A percentile compares a stretch with the other conserved stretches of the same genome.
Evolutionary conservation across 2,888 invertebrate genomes (phyloP).

Genomic region (Lepidonotus clava): DNA sequence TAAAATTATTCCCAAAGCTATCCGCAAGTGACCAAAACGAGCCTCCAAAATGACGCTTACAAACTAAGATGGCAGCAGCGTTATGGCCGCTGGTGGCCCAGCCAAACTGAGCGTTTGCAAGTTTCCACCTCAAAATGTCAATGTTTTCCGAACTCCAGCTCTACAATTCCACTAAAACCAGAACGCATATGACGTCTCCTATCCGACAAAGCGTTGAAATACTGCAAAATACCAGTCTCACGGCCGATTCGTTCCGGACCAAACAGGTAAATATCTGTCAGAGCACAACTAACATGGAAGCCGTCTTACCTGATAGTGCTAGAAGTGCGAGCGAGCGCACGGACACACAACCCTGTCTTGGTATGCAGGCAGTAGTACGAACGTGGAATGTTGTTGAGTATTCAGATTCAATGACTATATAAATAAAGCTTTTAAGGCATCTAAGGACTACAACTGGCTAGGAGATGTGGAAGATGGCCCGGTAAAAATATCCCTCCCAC

Average conservation of each 20-base stretch:
- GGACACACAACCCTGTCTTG: constrained; percentile 7
- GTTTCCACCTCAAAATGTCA: neutral
- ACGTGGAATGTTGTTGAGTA: constrained; percentile 53
- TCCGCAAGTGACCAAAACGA: neutral
- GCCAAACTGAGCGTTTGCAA: neutral
- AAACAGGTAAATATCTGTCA: constrained; percentile 43
- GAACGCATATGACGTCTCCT: neutral
- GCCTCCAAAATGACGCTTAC: constrained; percentile 20
- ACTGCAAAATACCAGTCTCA: neutral
- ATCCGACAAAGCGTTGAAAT: neutral
- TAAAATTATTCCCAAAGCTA: neutral
- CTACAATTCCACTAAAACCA: neutral
- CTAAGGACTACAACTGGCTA: constrained; percentile 52
- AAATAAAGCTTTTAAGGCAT: constrained; percentile 53
- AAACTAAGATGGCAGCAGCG: constrained; percentile 32
- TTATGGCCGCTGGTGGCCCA: constrained; percentile 20
- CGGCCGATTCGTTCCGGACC: neutral
- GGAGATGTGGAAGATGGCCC: constrained; percentile 52
- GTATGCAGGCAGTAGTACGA: constrained; percentile 34
- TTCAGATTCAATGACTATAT: constrained; percentile 48
- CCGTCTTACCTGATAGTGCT: constrained; percentile 51
- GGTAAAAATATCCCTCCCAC: constrained; percentile 56
- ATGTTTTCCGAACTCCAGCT: neutral
- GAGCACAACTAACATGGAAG: constrained; percentile 38
- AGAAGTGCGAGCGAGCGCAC: constrained; percentile 23